Conservation (phyloP, 2,113 vertebrate species). For the Trichomycterus rosablanca region DNA sequence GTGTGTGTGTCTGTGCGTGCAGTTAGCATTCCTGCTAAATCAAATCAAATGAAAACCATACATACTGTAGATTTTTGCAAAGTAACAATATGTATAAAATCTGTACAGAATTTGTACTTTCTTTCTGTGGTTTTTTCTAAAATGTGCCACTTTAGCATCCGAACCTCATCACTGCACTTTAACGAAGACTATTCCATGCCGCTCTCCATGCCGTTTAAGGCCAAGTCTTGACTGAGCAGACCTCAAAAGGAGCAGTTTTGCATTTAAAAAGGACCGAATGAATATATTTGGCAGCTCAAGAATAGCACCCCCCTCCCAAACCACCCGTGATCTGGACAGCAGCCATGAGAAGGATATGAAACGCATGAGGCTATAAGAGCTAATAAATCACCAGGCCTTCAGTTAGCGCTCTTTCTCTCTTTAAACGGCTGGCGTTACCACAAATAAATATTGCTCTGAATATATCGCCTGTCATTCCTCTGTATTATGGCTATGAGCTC, state of each 20-base stretch:
- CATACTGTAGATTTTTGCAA: too few relatives aligned
- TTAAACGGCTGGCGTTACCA: conserved; percentile 56
- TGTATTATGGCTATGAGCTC: conserved; percentile 57
- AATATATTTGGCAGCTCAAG: conserved; percentile 43
- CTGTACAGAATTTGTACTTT: too few relatives aligned
- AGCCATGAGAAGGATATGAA: conserved; percentile 49
- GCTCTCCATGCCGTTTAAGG: conserved; percentile 43
- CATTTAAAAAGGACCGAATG: conserved; percentile 40
- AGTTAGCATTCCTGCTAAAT: too few relatives aligned
- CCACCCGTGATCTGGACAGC: conserved; percentile 39
- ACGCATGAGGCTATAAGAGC: conserved; percentile 52
- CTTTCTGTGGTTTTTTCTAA: conserved; percentile 47
- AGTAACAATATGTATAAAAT: too few relatives aligned
- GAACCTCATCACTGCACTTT: conserved; percentile 57
- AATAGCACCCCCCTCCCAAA: conserved; percentile 25
- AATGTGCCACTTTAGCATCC: conserved; percentile 49
- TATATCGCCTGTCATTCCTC: conserved; percentile 60
- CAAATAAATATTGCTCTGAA: conserved; percentile 68
- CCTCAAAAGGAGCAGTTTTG: conserved; percentile 42
- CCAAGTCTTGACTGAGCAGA: conserved; percentile 41
- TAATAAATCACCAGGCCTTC: conserved; percentile 63
- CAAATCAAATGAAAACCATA: too few relatives aligned
- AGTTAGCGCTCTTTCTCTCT: conserved; percentile 45
- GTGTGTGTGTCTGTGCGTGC: too few relatives aligned
- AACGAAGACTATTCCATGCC: conserved; percentile 46